Percentiles rank a stretch among this genome's conserved stretches.
Conservation (phyloP, 64 coral and sea anemone genomes). For the Actinia equina region DNA sequence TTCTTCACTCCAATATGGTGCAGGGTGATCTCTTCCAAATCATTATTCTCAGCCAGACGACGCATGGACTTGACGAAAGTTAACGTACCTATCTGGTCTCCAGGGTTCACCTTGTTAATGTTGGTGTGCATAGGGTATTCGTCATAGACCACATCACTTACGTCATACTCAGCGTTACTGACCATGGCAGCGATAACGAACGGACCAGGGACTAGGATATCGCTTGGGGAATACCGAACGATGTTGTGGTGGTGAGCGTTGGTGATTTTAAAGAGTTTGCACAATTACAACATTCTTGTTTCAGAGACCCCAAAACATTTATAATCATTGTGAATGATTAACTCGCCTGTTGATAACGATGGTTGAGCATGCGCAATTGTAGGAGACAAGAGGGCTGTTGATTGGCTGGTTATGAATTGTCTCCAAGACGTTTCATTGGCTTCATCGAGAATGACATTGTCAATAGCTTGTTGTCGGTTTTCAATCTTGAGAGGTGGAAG, state of each 20-base stretch:
- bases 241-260: conserved; percentile 50
- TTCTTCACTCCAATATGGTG: conserved; percentile 50
- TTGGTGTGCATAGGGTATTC: conserved; percentile 36
- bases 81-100: conserved; percentile 50
- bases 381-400: conserved; percentile 9
- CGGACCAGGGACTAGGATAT: conserved; percentile 40
- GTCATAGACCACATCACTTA: conserved; percentile 44
- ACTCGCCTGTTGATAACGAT: conserved; percentile 12
- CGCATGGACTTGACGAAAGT: conserved; percentile 17
- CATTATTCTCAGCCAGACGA: conserved; percentile 11
- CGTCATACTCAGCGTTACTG: conserved; percentile 31
- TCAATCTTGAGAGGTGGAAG: conserved; percentile 26
- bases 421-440: background rate
- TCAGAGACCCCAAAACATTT: conserved; percentile 38
- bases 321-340: conserved; percentile 43
- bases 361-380: background rate
- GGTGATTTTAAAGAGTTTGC: conserved; percentile 37
- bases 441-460: background rate
- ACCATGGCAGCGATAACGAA: conserved; percentile 36
- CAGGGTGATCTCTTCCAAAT: conserved; percentile 39
- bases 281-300: conserved; percentile 21
- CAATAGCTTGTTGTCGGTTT: background rate
- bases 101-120: conserved; percentile 53
- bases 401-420: conserved; percentile 7
- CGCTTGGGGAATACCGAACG: conserved; percentile 33